phyloP scores from a whole-genome alignment of 2,888 invertebrate species.

The Lasioglossum pauxillum region DNA sequence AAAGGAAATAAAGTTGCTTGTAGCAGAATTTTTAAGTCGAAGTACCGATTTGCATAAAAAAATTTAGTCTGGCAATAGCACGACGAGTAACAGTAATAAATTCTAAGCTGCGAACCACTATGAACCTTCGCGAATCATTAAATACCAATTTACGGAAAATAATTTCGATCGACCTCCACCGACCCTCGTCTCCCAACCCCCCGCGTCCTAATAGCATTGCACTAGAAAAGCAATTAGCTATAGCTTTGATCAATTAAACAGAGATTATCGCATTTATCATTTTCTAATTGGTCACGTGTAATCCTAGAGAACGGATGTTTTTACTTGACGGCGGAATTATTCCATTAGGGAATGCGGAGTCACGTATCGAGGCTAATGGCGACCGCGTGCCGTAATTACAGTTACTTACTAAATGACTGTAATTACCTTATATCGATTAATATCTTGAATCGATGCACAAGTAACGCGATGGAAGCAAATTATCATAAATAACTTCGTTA shows the following conservation, averaged over 20 bases:
- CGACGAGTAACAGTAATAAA: not conserved
- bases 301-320: not conserved
- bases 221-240: conserved; percentile 2
- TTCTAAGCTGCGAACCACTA: not conserved
- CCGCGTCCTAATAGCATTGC: not conserved
- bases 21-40: not conserved
- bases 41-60: not conserved
- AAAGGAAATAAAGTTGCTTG: not conserved
- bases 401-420: conserved; percentile 30
- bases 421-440: conserved; percentile 38
- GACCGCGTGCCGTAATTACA: conserved; percentile 16
- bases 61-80: not conserved
- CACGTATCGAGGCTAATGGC: conserved; percentile 31
- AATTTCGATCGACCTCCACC: not conserved
- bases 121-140: not conserved
- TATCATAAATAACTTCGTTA: conserved; percentile 13
- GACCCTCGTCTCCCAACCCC: not conserved
- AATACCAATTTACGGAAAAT: conserved; percentile 4
- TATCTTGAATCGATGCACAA: not conserved
- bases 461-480: conserved; percentile 1
- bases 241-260: not conserved
- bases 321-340: conserved; percentile 23
- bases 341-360: conserved; percentile 28
- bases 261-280: not conserved
- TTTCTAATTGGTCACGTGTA: not conserved